Base-by-base conservation (phyloP, 2,888 invertebrate genomes). In the Microchrysa polita region DNA sequence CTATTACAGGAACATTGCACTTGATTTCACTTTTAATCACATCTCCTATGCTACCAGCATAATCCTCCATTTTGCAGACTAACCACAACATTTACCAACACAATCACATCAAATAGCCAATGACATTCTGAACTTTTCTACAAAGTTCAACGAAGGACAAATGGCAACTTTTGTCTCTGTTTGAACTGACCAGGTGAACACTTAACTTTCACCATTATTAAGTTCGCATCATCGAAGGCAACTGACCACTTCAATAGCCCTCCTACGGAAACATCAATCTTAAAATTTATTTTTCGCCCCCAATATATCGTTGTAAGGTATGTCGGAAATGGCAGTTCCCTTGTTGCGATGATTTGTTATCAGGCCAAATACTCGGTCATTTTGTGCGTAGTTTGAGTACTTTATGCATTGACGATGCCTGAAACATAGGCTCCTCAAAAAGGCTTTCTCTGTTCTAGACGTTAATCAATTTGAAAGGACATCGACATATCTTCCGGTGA, bases 311-410 rank as follows among this genome's bases (percentile, higher is more conserved):
- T 23, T 67, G 44, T 44, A 20, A 20, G 20, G 65, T 16, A 12
- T 14, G 52, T 23, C 65, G 48, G 44, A 67, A 48, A 52, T 44
- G 48, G 48, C 22, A 20, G 23, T 23, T 44, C 65, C 59, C 44
- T 48, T 48, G 48, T 48, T 67, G 44, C 48, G 14, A 52, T 67
- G 65, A 67, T 67, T 67, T 67, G 65, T 67, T 67, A 23, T 67
- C 52, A 48, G 22, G 23, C 22, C 48, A 67, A 67, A 67, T 14
- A 67, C 16, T 22, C 20, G 22, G 44, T n/a, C n/a, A n/a, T n/a
- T n/a, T n/a, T n/a, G n/a, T n/a, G n/a, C n/a, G n/a, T n/a, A n/a
- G n/a, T n/a, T n/a, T n/a, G n/a, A n/a, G 27, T 7, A 34, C 27
- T 34, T 34, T 34, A 34, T 34, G 27, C 27, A 2, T 34, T 5